These are phyloP conservation scores for Sterna hirundo DNA, from an alignment of 2,113 vertebrate genomes.

Conservation along the genomic window DNA sequence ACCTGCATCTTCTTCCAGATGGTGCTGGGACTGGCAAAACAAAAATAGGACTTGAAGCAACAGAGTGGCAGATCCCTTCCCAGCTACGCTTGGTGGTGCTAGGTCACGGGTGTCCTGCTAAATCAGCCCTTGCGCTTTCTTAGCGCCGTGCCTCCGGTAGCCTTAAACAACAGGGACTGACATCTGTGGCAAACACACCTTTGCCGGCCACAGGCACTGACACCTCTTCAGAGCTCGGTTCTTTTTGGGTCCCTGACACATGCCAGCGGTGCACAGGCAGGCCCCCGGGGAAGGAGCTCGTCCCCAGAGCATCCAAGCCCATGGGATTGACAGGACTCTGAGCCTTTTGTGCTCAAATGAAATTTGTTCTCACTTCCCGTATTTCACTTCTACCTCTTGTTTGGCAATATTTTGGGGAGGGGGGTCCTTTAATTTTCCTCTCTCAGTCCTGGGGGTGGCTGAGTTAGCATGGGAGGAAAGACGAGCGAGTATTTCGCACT, in stretches of 20 bases:
- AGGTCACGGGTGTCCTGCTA: background rate
- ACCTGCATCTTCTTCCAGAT: background rate
- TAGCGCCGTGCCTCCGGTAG: background rate
- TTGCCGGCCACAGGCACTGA: background rate
- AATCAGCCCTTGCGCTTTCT: background rate
- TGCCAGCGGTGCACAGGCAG: accelerated
- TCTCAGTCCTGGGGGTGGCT: background rate
- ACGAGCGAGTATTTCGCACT: background rate
- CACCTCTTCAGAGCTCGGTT: background rate
- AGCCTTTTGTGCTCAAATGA: background rate
- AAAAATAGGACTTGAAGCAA: background rate
- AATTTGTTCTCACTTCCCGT: background rate
- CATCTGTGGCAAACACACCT: background rate
- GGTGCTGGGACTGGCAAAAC: background rate
- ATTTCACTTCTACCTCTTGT: background rate
- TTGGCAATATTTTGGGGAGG: background rate
- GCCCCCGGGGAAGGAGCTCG: background rate
- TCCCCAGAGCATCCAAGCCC: background rate
- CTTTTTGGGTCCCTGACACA: background rate
- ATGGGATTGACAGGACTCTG: background rate
- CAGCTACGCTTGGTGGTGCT: background rate
- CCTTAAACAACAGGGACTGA: background rate
- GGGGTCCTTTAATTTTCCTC: background rate
- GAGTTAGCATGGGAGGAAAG: background rate
- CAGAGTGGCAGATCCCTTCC: background rate